These are phyloP conservation scores for Drosophila villosipedis DNA, from an alignment of 2,888 invertebrate species.

Conservation along the genomic window DNA sequence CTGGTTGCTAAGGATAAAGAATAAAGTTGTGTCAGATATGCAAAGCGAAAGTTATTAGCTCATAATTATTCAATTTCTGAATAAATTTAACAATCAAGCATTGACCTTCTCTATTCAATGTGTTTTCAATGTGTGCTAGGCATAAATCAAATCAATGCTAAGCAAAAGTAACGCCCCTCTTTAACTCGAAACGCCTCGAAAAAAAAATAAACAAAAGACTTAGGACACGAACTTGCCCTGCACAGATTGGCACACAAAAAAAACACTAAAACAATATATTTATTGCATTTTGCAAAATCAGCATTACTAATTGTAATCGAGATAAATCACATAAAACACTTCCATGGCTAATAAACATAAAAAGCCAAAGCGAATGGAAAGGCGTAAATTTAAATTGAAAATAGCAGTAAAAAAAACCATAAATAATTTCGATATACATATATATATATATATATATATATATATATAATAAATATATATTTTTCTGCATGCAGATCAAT, in stretches of 20 bases:
- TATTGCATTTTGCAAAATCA: conserved; percentile 61
- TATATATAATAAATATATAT: neutral
- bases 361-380: conserved; percentile 59
- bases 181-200: conserved; percentile 18
- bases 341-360: conserved; percentile 43
- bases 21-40: neutral
- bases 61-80: conserved; percentile 18
- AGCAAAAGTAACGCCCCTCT: conserved; percentile 34
- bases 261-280: conserved; percentile 59
- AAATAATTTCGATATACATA: conserved; percentile 14
- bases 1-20: neutral
- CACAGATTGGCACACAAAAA: neutral
- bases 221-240: conserved; percentile 78
- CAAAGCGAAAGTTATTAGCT: conserved; percentile 1
- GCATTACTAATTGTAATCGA: conserved; percentile 71
- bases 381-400: conserved; percentile 60
- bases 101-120: conserved; percentile 45
- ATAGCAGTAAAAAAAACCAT: conserved; percentile 21
- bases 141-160: conserved; percentile 56
- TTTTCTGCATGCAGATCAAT: conserved; percentile 26
- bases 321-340: conserved; percentile 64
- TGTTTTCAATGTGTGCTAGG: conserved; percentile 25
- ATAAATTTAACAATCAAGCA: conserved; percentile 1
- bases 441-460: too few relatives aligned
- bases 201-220: conserved; percentile 75